phyloP scores from a whole-genome alignment of 2,888 invertebrate species.

The Agrilus cyanescens region DNA sequence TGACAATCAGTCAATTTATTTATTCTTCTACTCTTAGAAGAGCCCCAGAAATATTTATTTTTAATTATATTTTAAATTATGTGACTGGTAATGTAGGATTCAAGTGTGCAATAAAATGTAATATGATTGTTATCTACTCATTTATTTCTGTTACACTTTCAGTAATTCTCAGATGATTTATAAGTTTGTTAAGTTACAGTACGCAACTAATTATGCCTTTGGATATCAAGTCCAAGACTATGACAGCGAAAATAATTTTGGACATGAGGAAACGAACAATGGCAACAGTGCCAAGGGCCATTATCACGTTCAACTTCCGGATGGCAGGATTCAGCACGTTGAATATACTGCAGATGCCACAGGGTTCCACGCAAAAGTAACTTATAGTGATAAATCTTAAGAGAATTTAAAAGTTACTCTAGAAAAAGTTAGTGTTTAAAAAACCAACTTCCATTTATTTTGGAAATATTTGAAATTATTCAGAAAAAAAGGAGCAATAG shows the following conservation, averaged over 20 bases:
- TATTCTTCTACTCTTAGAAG: too few relatives aligned
- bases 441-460: too few relatives aligned
- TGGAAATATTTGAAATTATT: too few relatives aligned
- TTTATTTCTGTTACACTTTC: not conserved
- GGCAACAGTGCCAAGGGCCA: slow-evolving; percentile 58
- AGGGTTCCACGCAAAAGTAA: slow-evolving; percentile 68
- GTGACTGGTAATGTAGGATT: not conserved
- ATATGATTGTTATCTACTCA: not conserved
- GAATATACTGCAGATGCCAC: slow-evolving; percentile 63
- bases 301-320: slow-evolving; percentile 68
- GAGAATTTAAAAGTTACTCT: too few relatives aligned
- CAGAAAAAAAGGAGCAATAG: too few relatives aligned
- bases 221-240: slow-evolving; percentile 63
- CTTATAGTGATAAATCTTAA: slow-evolving; percentile 37
- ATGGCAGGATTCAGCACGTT: slow-evolving; percentile 67
- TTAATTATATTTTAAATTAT: too few relatives aligned
- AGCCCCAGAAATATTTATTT: too few relatives aligned
- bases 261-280: slow-evolving; percentile 59
- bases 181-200: slow-evolving; percentile 24
- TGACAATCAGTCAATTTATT: too few relatives aligned
- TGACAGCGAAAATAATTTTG: slow-evolving; percentile 61
- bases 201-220: slow-evolving; percentile 38
- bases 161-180: not conserved
- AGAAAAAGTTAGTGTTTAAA: too few relatives aligned
- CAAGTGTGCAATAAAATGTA: not conserved